A percentile compares a stretch with the other conserved stretches of the same genome.
These are phyloP conservation scores for Gopherus flavomarginatus DNA, from an alignment of 2,113 vertebrate genomes.

Conservation along the genomic window DNA sequence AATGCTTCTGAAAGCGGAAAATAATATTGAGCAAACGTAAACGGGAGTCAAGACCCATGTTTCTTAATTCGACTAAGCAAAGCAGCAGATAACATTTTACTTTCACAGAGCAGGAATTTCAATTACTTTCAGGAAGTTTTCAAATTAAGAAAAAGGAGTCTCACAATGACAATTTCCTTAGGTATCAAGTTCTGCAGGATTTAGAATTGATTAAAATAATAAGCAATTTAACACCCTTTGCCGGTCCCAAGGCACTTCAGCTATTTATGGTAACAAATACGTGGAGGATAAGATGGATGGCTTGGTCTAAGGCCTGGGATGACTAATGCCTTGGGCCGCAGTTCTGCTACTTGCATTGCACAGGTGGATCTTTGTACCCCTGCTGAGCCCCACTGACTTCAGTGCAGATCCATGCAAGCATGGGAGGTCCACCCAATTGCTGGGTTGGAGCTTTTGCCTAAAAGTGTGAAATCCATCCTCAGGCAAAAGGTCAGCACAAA, in stretches of 20 bases:
- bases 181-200: constrained; percentile 42
- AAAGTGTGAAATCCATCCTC: neutral
- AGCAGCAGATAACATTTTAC: constrained; percentile 24
- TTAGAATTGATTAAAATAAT: constrained; percentile 47
- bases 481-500: neutral
- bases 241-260: neutral
- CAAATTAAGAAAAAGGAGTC: constrained; percentile 57
- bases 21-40: constrained; percentile 66
- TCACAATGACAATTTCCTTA: constrained; percentile 65
- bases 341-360: neutral
- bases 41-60: constrained; percentile 42
- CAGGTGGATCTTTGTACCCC: neutral
- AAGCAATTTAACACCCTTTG: neutral
- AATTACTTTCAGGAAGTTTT: constrained; percentile 69
- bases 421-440: neutral
- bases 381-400: neutral
- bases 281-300: neutral
- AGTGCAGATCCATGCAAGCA: accelerated
- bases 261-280: neutral
- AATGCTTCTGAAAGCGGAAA: constrained; percentile 58
- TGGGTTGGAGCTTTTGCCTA: neutral
- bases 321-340: neutral
- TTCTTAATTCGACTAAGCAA: constrained; percentile 53
- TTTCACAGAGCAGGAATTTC: constrained; percentile 61
- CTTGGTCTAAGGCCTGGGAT: neutral